Evolutionary conservation across 2,113 vertebrate genomes (phyloP).

Genomic region (Ameiurus melas): DNA sequence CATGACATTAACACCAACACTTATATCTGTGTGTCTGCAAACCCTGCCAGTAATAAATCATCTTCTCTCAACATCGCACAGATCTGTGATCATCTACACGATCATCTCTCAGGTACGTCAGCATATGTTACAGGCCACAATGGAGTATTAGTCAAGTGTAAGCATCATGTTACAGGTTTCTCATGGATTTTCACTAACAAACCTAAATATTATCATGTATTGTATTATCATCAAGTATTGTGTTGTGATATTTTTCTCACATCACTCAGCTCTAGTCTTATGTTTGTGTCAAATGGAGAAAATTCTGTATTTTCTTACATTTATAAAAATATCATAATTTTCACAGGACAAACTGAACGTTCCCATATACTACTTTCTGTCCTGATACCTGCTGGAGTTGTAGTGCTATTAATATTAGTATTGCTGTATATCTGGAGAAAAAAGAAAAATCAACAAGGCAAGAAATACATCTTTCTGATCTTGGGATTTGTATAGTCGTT

Average conservation of each 20-base stretch:
- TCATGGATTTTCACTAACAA: background rate
- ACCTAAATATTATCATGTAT: background rate
- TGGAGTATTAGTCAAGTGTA: background rate
- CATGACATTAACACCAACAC: background rate
- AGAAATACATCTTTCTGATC: background rate
- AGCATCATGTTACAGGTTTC: conserved; percentile 1
- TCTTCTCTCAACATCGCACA: background rate
- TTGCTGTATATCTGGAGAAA: background rate
- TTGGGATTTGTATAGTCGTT: background rate
- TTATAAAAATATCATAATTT: background rate
- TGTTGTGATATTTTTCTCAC: background rate
- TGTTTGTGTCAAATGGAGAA: background rate
- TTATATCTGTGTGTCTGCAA: conserved; percentile 23
- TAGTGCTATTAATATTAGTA: background rate
- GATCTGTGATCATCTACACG: too few relatives aligned
- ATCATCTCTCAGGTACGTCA: background rate
- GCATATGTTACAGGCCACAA: background rate
- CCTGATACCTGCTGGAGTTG: background rate
- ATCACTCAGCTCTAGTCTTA: background rate
- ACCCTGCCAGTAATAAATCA: conserved; percentile 16
- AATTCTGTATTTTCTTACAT: background rate
- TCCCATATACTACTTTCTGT: background rate
- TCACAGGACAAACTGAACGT: background rate
- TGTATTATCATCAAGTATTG: background rate
- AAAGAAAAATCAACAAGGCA: background rate